phyloP scores from a whole-genome alignment of 2,113 vertebrate species.

The Neodon shergylaensis region DNA sequence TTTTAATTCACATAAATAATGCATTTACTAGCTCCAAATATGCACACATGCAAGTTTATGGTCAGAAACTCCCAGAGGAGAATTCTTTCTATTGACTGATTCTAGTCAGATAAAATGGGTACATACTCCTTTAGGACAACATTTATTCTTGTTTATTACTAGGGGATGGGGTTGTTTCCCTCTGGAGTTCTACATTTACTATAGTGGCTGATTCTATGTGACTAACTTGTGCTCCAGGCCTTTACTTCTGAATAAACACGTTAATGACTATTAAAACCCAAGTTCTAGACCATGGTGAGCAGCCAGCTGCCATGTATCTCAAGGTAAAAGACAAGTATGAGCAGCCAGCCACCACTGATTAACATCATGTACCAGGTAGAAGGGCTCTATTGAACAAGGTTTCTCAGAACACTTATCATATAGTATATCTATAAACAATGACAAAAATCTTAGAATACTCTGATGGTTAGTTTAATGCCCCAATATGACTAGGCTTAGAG shows the following conservation, averaged over 20 bases:
- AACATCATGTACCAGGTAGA: neutral
- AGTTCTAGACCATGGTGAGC: neutral
- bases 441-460: neutral
- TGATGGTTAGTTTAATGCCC: neutral
- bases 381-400: neutral
- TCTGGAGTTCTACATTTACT: neutral
- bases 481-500: neutral
- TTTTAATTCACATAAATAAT: neutral
- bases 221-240: neutral
- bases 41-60: neutral
- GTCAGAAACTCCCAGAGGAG: constrained; percentile 1
- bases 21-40: neutral
- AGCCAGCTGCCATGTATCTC: neutral
- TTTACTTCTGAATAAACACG: neutral
- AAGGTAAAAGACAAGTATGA: neutral
- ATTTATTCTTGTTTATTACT: neutral
- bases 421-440: constrained; percentile 4
- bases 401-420: neutral
- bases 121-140: neutral
- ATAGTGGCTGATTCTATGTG: neutral
- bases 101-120: neutral
- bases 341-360: neutral
- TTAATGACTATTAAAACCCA: neutral
- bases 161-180: neutral
- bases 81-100: neutral